Percentiles rank a stretch among this genome's conserved stretches.
Conservation (phyloP, 2,797 vertebrate genomes). For the Channallabes apus region DNA sequence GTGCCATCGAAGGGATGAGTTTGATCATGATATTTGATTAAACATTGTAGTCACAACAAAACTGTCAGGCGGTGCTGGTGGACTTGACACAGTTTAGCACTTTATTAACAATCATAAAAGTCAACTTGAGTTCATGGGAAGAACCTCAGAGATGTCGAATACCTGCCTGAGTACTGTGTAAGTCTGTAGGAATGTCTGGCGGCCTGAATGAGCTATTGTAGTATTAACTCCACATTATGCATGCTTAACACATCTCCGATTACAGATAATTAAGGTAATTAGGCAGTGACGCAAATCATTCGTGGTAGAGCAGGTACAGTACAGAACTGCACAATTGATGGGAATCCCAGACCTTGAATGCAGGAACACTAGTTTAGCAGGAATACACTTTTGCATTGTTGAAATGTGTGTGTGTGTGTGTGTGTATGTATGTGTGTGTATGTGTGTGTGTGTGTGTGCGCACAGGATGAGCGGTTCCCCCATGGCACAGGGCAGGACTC, state of each 20-base stretch:
- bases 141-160: background rate
- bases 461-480: constrained; percentile 93
- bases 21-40: background rate
- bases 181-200: background rate
- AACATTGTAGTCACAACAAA: background rate
- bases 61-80: background rate
- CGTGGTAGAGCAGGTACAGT: background rate
- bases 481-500: constrained; percentile 94
- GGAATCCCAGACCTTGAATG: background rate
- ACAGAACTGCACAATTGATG: constrained; percentile 1
- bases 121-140: background rate
- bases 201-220: background rate
- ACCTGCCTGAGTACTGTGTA: background rate
- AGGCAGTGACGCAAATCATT: background rate
- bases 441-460: background rate
- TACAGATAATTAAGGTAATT: constrained; percentile 8
- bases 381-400: constrained; percentile 9
- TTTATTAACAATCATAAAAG: background rate
- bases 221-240: background rate
- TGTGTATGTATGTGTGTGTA: too few relatives aligned
- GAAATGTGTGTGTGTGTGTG: background rate
- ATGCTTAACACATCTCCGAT: background rate
- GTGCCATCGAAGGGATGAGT: background rate
- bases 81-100: background rate
- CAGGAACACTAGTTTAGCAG: background rate